phyloP scores from a whole-genome alignment of 2,888 invertebrate genomes.

The Cosmia trapezina region DNA sequence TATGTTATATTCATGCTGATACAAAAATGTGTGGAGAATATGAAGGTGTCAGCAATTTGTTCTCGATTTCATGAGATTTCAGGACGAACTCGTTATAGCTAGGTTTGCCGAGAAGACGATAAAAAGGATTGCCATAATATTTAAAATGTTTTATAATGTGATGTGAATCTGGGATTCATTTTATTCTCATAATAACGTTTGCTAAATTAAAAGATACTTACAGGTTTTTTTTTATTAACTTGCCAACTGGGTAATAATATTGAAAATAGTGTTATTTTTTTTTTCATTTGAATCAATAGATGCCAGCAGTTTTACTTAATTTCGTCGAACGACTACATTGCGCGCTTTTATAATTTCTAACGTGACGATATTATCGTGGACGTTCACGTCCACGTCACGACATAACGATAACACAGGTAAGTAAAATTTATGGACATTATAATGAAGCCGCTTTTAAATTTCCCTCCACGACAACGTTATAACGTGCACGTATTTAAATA shows the following conservation, averaged over 20 bases:
- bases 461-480: no score
- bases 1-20: constrained; percentile 31
- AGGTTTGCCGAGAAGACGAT: constrained; percentile 23
- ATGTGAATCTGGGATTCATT: constrained; percentile 7
- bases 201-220: not conserved
- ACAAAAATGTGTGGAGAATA: constrained; percentile 35
- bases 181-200: not conserved
- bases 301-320: constrained; percentile 4
- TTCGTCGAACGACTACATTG: constrained; percentile 1
- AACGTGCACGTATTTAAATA: no score
- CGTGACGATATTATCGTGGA: no score
- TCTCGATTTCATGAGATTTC: constrained; percentile 50
- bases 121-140: constrained; percentile 28
- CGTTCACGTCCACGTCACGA: no score
- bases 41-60: constrained; percentile 46
- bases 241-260: no score
- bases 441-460: no score
- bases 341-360: no score
- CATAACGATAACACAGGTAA: no score
- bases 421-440: no score
- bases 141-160: not conserved
- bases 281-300: not conserved
- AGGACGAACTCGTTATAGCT: constrained; percentile 33
- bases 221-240: not conserved
- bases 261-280: no score